Evolutionary conservation across 2,113 vertebrate species (phyloP).

Genomic region (Euleptes europaea): DNA sequence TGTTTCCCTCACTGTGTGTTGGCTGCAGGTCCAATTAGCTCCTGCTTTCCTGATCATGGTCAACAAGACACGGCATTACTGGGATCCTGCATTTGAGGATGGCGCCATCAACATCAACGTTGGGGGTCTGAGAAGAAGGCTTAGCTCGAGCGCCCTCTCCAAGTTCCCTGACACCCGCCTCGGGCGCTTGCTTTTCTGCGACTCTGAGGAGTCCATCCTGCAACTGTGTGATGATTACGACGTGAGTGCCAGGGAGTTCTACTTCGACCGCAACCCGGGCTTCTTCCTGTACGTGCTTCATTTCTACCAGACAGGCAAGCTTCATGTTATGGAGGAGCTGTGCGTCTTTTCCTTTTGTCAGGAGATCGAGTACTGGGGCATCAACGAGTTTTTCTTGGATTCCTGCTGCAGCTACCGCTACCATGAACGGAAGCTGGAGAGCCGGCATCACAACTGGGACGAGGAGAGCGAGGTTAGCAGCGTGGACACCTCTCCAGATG

Average conservation of each 20-base stretch:
- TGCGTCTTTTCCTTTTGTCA: conserved; percentile 98
- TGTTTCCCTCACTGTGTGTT: conserved; percentile 28
- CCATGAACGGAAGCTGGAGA: conserved; percentile 91
- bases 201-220: conserved; percentile 91
- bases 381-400: conserved; percentile 94
- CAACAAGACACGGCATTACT: conserved; percentile 79
- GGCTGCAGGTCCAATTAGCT: conserved; percentile 34
- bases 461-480: conserved; percentile 97
- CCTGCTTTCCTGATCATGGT: conserved; percentile 78
- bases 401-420: conserved; percentile 94
- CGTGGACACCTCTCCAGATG: conserved; percentile 89
- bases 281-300: conserved; percentile 93
- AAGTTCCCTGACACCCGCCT: conserved; percentile 93
- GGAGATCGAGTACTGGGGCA: conserved; percentile 98
- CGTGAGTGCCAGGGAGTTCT: conserved; percentile 89
- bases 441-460: conserved; percentile 87
- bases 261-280: conserved; percentile 92
- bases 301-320: conserved; percentile 95
- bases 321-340: conserved; percentile 96
- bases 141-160: conserved; percentile 86
- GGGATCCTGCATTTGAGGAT: conserved; percentile 79
- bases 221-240: conserved; percentile 98
- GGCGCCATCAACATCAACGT: conserved; percentile 91
- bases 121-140: conserved; percentile 87
- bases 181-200: conserved; percentile 90